phyloP scores from a whole-genome alignment of 2,113 vertebrate genomes.

The Stegastes partitus region DNA sequence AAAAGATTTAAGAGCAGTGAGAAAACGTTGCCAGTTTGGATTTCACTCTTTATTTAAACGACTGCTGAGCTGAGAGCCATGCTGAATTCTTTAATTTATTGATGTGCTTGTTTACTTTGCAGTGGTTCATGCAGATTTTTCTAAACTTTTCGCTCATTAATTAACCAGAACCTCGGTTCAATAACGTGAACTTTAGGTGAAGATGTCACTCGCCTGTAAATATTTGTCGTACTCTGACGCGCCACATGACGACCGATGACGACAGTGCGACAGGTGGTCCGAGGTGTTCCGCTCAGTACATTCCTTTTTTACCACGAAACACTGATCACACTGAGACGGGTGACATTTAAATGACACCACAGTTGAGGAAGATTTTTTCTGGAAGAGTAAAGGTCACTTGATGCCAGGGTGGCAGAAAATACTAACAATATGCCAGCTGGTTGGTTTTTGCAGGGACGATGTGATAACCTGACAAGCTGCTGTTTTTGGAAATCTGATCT shows the following conservation, averaged over 20 bases:
- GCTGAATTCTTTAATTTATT: constrained; percentile 23
- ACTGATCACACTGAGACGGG: constrained; percentile 49
- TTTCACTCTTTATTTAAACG: constrained; percentile 18
- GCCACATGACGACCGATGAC: constrained; percentile 31
- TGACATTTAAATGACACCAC: constrained; percentile 73
- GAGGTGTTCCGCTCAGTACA: constrained; percentile 30
- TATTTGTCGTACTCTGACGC: constrained; percentile 13
- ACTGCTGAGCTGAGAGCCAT: constrained; percentile 6
- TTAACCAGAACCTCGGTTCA: constrained; percentile 3
- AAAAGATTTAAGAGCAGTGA: constrained; percentile 40
- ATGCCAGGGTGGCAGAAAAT: constrained; percentile 42
- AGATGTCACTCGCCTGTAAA: constrained; percentile 40
- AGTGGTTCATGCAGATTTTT: neutral
- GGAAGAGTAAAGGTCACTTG: constrained; percentile 65
- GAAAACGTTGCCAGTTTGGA: constrained; percentile 21
- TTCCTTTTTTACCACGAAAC: constrained; percentile 47
- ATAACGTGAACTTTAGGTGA: constrained; percentile 2
- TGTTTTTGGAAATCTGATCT: neutral
- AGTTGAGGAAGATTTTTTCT: constrained; percentile 38
- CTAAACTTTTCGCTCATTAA: neutral
- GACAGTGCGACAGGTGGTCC: constrained; percentile 63
- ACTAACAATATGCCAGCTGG: constrained; percentile 36
- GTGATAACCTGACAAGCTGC: neutral
- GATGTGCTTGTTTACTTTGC: constrained; percentile 19
- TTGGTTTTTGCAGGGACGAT: constrained; percentile 2